phyloP scores from a whole-genome alignment of 2,888 invertebrate species.

The Disparrhopalites patrizii region DNA sequence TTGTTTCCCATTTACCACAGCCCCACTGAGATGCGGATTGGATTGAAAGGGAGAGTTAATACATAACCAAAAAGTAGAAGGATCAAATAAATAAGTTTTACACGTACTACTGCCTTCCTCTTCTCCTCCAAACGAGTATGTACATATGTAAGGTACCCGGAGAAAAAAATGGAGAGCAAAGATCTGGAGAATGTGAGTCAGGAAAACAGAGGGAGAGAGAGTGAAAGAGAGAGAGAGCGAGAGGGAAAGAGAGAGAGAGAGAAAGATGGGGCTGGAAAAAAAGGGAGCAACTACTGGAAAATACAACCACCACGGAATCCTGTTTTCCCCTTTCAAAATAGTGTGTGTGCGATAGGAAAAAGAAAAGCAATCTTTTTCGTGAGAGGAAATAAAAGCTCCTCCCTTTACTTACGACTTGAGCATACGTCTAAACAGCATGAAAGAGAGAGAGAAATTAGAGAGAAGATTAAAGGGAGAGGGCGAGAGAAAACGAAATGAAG shows the following conservation, averaged over 20 bases:
- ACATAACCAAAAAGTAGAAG: constrained; percentile 4
- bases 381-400: constrained; percentile 24
- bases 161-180: too few relatives aligned
- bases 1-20: constrained; percentile 11
- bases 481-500: constrained; percentile 7
- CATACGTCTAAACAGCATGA: constrained; percentile 10
- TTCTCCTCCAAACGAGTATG: not conserved
- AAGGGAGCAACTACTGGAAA: too few relatives aligned
- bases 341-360: not conserved
- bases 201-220: too few relatives aligned
- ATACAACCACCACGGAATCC: too few relatives aligned
- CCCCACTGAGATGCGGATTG: too few relatives aligned
- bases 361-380: constrained; percentile 26
- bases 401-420: constrained; percentile 22
- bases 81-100: constrained; percentile 24
- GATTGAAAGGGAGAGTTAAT: constrained; percentile 23
- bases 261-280: not conserved
- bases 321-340: too few relatives aligned
- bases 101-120: constrained; percentile 8
- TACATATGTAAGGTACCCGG: too few relatives aligned
- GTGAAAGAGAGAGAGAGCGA: not conserved
- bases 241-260: constrained; percentile 5
- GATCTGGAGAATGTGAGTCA: not conserved
- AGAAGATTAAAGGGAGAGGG: not conserved
- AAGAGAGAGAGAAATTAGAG: not conserved